Percentiles rank a stretch among this genome's conserved stretches.
phyloP scores from a whole-genome alignment of 2,113 vertebrate genomes.

The Tachysurus vachellii region DNA sequence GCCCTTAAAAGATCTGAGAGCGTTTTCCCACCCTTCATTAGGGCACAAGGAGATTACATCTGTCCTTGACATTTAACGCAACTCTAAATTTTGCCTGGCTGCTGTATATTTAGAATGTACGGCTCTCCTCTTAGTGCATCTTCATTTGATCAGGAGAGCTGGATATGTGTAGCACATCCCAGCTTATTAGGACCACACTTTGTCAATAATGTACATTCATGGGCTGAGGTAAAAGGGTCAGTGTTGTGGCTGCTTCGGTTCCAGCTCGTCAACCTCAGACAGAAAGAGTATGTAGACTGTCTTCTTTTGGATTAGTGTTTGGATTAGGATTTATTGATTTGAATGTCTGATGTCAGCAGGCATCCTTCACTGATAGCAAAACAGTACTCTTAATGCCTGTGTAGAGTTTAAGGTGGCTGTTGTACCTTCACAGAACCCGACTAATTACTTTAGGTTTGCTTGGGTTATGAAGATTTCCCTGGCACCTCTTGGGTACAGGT shows the following conservation, averaged over 20 bases:
- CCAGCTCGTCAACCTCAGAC: not conserved
- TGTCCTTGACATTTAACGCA: conserved; percentile 40
- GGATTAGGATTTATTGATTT: not conserved
- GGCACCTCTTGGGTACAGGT: no score
- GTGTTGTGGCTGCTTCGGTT: conserved; percentile 17
- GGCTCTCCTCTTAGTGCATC: not conserved
- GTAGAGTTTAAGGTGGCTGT: not conserved
- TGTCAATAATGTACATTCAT: conserved; percentile 45
- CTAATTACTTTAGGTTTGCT: not conserved
- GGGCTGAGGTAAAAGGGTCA: conserved; percentile 29
- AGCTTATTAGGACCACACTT: conserved; percentile 19
- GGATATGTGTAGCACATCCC: not conserved
- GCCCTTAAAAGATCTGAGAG: conserved; percentile 28
- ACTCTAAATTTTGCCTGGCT: conserved; percentile 11
- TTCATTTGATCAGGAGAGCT: conserved; percentile 10
- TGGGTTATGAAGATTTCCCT: not conserved
- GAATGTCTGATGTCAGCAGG: not conserved
- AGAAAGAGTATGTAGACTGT: not conserved
- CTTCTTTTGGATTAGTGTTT: not conserved
- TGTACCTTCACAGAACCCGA: no score
- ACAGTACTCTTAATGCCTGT: not conserved
- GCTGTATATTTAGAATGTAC: conserved; percentile 35
- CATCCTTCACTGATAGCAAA: not conserved
- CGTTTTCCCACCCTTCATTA: conserved; percentile 16
- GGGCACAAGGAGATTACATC: not conserved